A percentile compares a stretch with the other conserved stretches of the same genome.
These are phyloP conservation scores for Patella vulgata DNA, from an alignment of 1,140 invertebrate species.

Conservation along the genomic window DNA sequence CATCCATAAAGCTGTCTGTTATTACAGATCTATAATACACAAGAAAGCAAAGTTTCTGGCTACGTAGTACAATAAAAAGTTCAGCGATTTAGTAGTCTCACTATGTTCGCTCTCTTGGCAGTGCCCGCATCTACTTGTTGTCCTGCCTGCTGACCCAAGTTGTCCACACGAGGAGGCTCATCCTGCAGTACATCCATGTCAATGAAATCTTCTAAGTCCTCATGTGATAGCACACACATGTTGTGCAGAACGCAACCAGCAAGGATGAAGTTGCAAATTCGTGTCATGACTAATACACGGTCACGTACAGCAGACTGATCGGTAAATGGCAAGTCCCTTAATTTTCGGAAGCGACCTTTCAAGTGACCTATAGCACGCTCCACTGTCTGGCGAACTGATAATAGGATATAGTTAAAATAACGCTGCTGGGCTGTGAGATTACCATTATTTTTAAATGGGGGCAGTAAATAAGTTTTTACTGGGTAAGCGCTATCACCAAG, in stretches of 20 bases:
- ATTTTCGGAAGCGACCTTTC: constrained; percentile 18
- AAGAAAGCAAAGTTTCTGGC: too few relatives aligned
- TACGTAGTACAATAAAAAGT: too few relatives aligned
- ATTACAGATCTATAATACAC: too few relatives aligned
- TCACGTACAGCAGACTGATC: too few relatives aligned
- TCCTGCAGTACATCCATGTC: constrained; percentile 11
- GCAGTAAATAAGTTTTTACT: constrained; percentile 46
- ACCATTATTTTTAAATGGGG: constrained; percentile 55
- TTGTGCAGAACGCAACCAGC: constrained; percentile 21
- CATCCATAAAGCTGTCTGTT: too few relatives aligned
- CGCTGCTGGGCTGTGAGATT: constrained; percentile 16
- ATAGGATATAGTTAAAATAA: constrained; percentile 8
- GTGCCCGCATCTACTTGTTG: too few relatives aligned
- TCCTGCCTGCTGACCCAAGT: too few relatives aligned
- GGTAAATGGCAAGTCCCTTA: constrained; percentile 12
- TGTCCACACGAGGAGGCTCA: too few relatives aligned
- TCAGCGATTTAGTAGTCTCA: too few relatives aligned
- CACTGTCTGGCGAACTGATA: constrained; percentile 1
- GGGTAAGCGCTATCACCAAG: constrained; percentile 63
- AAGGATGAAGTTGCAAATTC: constrained; percentile 13
- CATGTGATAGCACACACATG: constrained; percentile 16
- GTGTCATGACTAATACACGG: too few relatives aligned
- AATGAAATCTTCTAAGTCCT: constrained; percentile 24
- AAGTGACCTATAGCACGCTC: constrained; percentile 24
- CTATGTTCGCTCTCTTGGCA: too few relatives aligned